Evolutionary conservation across 2,797 vertebrate species (phyloP).

Genomic region (Sebastes hopkinsi): DNA sequence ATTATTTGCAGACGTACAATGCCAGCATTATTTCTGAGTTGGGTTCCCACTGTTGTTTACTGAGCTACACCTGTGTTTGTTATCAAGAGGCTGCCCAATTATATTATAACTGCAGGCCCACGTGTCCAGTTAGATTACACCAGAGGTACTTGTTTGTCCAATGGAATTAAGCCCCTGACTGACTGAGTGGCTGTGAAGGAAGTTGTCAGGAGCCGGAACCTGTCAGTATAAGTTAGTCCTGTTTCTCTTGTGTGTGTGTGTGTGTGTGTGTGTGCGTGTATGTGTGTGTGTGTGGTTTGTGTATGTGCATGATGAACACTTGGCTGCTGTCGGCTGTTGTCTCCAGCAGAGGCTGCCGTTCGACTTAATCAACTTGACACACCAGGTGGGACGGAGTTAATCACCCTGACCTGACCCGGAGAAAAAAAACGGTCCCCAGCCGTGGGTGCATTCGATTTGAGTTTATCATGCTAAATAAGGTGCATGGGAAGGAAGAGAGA

Average conservation of each 20-base stretch:
- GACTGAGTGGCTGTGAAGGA: neutral
- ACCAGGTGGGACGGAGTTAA: conserved; percentile 39
- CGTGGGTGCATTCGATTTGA: neutral
- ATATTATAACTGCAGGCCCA: neutral
- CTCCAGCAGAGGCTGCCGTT: conserved; percentile 1
- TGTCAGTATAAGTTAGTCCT: conserved; percentile 23
- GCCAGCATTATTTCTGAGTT: neutral
- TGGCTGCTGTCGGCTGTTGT: neutral
- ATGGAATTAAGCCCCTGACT: conserved; percentile 14
- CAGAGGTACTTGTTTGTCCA: conserved; percentile 1
- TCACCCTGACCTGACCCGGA: conserved; percentile 6
- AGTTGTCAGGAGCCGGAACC: conserved; percentile 18
- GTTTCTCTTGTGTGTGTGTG: neutral
- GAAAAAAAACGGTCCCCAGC: neutral
- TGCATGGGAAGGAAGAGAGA: neutral
- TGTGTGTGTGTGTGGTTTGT: neutral
- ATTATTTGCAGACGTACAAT: neutral
- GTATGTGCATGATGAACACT: conserved; percentile 1
- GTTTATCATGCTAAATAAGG: neutral
- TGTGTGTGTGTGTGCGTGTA: neutral
- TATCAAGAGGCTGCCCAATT: conserved; percentile 8
- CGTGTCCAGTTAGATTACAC: conserved; percentile 28
- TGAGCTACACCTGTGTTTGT: neutral
- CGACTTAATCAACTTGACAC: conserved; percentile 35
- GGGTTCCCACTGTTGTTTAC: neutral